Evolutionary conservation across 2,113 vertebrate species (phyloP), one percentile per base, ranked within the genome.

Genomic region (Pseudorhombus dupliciocellatus): DNA sequence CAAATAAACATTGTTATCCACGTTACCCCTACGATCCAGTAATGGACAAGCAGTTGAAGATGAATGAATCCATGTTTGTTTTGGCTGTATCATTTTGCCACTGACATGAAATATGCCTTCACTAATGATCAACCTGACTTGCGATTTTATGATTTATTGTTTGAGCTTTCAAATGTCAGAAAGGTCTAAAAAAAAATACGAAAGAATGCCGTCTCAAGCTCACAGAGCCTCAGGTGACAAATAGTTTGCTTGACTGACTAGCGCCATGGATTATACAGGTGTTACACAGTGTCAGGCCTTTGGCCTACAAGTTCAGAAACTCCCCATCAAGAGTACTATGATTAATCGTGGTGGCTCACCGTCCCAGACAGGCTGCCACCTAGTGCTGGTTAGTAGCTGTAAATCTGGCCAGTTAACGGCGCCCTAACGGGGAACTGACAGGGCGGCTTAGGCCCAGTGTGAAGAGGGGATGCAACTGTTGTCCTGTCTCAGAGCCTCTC

Each of bases 401-500:
- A 95, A 96, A 96, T 96, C 92, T 94, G 90, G 57, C 77, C 83
- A 87, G 91, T 94, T 95, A 94, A 94, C 91, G 68, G 83, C 72
- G 71, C 70, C 88, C 93, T 92, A 95, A 95, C 92, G 87, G 75
- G 88, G 85, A 88, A 92, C 90, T 95, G 94, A 95, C 94, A 95
- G 93, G 76, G 67, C 72, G 92, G 90, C 87, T 96, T 95, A 93
- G 52, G 82, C 84, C 75, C 90, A 53, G 88, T 93, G 92, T 93
- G 90, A 93, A 91, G 91, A 87, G 80, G 87, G 88, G 88, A 90
- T 94, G 88, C 94, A 95, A 95, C 93, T 95, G 94, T 93, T 94
- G 91, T 93, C 75, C 89, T 89, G 77, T 91, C 93, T 95, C 93
- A 93, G 34, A 90, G 87, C 78, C 85, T 93, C 93, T 94, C 92